Evolutionary conservation across 92 coral and sea anemone species (phyloP).

Genomic region (Phenganax marumi): DNA sequence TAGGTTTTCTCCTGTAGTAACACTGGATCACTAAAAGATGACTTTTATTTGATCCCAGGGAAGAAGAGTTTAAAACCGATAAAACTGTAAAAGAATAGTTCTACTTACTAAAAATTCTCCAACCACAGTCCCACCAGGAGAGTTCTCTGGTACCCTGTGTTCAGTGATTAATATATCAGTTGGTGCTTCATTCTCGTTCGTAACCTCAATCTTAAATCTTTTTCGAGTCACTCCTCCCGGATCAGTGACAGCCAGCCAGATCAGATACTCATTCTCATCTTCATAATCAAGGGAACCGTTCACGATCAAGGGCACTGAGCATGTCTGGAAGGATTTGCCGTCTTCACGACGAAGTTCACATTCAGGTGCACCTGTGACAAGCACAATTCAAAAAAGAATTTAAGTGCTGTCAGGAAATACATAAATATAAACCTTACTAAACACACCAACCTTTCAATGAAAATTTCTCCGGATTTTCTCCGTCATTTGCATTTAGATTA

Average conservation of each 20-base stretch:
- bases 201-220: constrained; percentile 46
- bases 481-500: constrained; percentile 65
- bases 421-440: neutral
- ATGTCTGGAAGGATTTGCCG: constrained; percentile 54
- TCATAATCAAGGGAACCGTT: constrained; percentile 76
- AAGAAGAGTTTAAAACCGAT: neutral
- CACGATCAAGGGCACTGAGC: constrained; percentile 62
- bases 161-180: constrained; percentile 63
- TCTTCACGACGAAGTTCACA: constrained; percentile 13
- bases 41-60: neutral
- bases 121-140: constrained; percentile 62
- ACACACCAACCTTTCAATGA: constrained; percentile 31
- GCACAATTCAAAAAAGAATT: neutral
- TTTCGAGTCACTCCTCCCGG: constrained; percentile 57
- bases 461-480: constrained; percentile 58
- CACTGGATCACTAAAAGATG: neutral
- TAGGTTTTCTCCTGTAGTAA: neutral
- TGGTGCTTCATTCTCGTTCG: constrained; percentile 71
- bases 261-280: constrained; percentile 40
- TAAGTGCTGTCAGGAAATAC: neutral
- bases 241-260: constrained; percentile 68
- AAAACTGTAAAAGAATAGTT: neutral
- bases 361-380: neutral
- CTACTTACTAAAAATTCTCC: constrained; percentile 75
- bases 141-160: constrained; percentile 65